Evolutionary conservation across 2,888 invertebrate species (phyloP).

Genomic region (Quadriops clusia): DNA sequence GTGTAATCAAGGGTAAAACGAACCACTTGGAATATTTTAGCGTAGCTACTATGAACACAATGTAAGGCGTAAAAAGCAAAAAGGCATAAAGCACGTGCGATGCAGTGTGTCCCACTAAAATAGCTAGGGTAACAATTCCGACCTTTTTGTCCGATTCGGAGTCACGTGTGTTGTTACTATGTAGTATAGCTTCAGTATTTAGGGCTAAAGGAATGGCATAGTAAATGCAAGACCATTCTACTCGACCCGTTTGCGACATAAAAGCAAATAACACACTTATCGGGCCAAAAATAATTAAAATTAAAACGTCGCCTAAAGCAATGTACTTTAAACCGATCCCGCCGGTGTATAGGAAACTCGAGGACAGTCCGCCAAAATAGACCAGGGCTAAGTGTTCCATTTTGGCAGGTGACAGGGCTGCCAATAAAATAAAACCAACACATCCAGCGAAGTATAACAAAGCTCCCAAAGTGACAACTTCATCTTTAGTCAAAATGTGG

Average conservation of each 20-base stretch:
- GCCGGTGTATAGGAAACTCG: constrained; percentile 93
- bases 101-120: constrained; percentile 79
- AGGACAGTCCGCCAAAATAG: constrained; percentile 89
- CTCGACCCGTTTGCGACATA: constrained; percentile 80
- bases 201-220: constrained; percentile 89
- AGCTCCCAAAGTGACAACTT: constrained; percentile 80
- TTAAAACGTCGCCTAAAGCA: constrained; percentile 84
- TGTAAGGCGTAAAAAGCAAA: constrained; percentile 82
- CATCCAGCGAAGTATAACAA: constrained; percentile 81
- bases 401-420: constrained; percentile 67
- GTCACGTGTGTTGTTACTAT: constrained; percentile 90
- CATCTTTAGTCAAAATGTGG: constrained; percentile 69
- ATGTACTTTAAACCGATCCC: constrained; percentile 94
- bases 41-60: constrained; percentile 75
- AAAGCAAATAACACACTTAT: constrained; percentile 88
- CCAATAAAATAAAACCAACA: constrained; percentile 33
- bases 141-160: constrained; percentile 77
- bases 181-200: constrained; percentile 90
- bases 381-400: constrained; percentile 91
- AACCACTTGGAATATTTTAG: constrained; percentile 81
- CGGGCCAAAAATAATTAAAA: constrained; percentile 88
- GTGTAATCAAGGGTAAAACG: constrained; percentile 73
- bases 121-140: constrained; percentile 91
- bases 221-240: constrained; percentile 84
- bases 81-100: constrained; percentile 86